Conservation (phyloP, 2,888 invertebrate species). For the Tachina fera region DNA sequence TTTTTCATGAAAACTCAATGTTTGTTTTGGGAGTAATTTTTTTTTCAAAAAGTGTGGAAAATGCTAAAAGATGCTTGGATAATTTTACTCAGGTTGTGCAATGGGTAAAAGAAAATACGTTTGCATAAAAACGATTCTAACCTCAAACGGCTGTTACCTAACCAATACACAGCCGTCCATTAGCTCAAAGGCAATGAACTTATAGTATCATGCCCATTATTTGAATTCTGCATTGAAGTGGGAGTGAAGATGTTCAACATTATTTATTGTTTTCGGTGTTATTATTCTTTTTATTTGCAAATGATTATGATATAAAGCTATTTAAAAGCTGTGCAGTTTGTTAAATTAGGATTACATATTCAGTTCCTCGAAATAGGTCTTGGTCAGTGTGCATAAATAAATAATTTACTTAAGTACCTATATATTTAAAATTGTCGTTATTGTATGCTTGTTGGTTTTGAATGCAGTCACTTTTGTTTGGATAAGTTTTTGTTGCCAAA, state of each 20-base stretch:
- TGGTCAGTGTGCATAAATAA: background rate
- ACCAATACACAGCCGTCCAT: conserved; percentile 69
- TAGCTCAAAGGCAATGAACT: conserved; percentile 38
- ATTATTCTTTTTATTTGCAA: background rate
- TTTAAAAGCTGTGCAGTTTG: background rate
- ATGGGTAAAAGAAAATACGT: conserved; percentile 67
- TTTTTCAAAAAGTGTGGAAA: background rate
- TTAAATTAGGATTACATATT: background rate
- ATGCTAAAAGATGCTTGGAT: background rate
- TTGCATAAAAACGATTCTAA: conserved; percentile 76
- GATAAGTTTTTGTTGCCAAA: conserved; percentile 40
- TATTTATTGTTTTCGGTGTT: background rate
- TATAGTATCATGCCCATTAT: conserved; percentile 30
- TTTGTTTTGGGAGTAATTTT: background rate
- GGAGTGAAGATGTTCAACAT: background rate
- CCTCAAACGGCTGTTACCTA: conserved; percentile 80
- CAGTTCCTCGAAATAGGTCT: background rate
- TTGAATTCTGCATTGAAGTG: background rate
- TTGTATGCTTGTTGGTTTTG: background rate
- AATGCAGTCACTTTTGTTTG: conserved; percentile 20
- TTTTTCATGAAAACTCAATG: background rate
- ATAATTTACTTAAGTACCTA: background rate
- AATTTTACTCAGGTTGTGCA: conserved; percentile 57
- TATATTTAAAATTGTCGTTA: background rate
- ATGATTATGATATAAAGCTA: background rate